phyloP scores from a whole-genome alignment of 2,888 invertebrate species.

The Baronia brevicornis region DNA sequence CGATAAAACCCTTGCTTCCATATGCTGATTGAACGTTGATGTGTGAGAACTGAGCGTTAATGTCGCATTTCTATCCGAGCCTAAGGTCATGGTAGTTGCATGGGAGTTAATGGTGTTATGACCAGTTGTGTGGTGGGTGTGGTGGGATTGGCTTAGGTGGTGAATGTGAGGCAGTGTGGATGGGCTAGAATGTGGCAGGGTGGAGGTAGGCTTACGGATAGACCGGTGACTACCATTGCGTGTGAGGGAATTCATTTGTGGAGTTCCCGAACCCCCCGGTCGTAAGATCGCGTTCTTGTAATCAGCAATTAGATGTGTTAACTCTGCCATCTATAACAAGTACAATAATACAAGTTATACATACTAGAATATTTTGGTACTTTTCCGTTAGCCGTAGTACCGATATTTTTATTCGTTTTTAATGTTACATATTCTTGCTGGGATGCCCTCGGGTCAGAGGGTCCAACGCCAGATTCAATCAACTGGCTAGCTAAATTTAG shows the following conservation, averaged over 20 bases:
- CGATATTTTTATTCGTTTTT: background rate
- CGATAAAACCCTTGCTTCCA: constrained; percentile 41
- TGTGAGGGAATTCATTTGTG: constrained; percentile 86
- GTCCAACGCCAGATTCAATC: too few relatives aligned
- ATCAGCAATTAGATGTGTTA: constrained; percentile 93
- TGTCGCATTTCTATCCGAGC: constrained; percentile 56
- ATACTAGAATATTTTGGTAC: background rate
- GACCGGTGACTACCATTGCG: constrained; percentile 81
- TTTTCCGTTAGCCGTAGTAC: too few relatives aligned
- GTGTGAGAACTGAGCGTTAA: constrained; percentile 58
- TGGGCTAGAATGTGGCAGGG: constrained; percentile 61
- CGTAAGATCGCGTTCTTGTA: constrained; percentile 93
- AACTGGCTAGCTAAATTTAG: too few relatives aligned
- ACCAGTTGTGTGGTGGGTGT: constrained; percentile 66
- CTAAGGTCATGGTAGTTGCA: constrained; percentile 61
- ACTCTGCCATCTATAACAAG: constrained; percentile 83
- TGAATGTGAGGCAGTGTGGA: constrained; percentile 56
- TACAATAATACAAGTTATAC: constrained; percentile 4
- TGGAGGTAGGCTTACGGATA: constrained; percentile 52
- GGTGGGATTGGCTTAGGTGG: constrained; percentile 34
- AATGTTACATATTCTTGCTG: too few relatives aligned
- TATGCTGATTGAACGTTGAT: constrained; percentile 45
- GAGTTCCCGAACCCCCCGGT: constrained; percentile 83
- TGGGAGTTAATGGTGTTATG: constrained; percentile 80
- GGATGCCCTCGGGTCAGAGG: too few relatives aligned